Evolutionary conservation across 2,888 invertebrate genomes (phyloP), one percentile per base, ranked within the genome.

Genomic region (Dione juno): DNA sequence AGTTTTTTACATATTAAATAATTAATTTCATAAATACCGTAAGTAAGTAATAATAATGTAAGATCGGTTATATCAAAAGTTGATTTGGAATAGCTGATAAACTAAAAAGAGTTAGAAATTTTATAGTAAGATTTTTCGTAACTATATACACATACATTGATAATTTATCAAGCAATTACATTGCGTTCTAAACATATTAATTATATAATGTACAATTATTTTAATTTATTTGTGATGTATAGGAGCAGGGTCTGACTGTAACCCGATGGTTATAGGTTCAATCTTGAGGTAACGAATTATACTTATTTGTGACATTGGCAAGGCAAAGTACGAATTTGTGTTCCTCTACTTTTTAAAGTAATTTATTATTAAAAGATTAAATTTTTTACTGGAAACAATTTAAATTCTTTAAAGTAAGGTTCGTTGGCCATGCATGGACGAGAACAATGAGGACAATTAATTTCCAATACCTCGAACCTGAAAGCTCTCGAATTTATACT

Each of bases 391-490:
- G n/a, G 28, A 28, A 28, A 28, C 16, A 57, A 40, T 40, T 37
- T 57, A 11, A 57, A 57, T 37, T 57, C 37, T 40, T 37, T 37
- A 16, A 37, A 54, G 37, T 54, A 54, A 54, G 35, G 37, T 54
- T 37, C n/a, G 37, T 16, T 16, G 40, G 37, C 13, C 11, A 57
- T 54, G 6, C 13, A 57, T 10, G 37, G 16, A 54, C 0, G 6
- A 61, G 61, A 35, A 61, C 61, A 61, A 61, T 45, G 61, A 59
- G 59, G 16, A 61, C 16, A 28, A 45, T 61, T 45, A 43, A 61
- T 45, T 45, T 16, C 28, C 45, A 61, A 61, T 61, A 61, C 61
- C n/a, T 45, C 28, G 6, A 28, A 35, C 45, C 45, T 61, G 45
- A 61, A 28, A 35, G 59, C 59, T 58, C 28, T 43, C 61, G 28